Percentiles rank a stretch among this genome's conserved stretches.
phyloP scores from a whole-genome alignment of 2,888 invertebrate species.

The Ormyrus thymus region DNA sequence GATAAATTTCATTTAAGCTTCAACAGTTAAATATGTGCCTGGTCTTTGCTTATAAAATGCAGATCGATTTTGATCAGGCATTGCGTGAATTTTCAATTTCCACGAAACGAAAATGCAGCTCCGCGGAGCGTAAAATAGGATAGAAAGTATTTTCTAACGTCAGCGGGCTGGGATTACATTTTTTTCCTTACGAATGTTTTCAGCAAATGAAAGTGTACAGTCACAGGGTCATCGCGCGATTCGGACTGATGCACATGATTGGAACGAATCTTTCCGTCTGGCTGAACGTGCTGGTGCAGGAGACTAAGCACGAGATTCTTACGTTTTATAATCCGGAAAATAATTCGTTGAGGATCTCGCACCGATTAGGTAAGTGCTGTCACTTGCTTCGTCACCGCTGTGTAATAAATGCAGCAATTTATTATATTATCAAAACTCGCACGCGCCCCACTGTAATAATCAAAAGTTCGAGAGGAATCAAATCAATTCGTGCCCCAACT shows the following conservation, averaged over 20 bases:
- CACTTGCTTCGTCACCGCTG: too few species aligned
- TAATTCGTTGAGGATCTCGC: conserved; percentile 86
- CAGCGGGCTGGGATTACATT: neutral
- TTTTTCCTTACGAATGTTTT: conserved; percentile 57
- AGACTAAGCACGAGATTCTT: conserved; percentile 95
- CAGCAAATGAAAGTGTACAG: conserved; percentile 93
- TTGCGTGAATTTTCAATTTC: too few species aligned
- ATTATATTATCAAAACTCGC: neutral
- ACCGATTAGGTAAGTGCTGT: conserved; percentile 80
- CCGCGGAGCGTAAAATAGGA: neutral
- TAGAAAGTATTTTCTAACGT: neutral
- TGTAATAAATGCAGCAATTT: too few species aligned
- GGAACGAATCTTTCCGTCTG: conserved; percentile 98
- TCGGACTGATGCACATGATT: conserved; percentile 99
- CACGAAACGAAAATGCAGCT: too few species aligned
- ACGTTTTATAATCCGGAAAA: conserved; percentile 94
- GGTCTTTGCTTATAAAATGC: too few species aligned
- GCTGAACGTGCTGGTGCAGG: conserved; percentile 95
- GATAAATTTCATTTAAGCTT: too few species aligned
- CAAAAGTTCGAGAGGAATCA: neutral
- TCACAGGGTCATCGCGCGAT: conserved; percentile 91
- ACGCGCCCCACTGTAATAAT: neutral
- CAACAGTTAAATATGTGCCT: too few species aligned
- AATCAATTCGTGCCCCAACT: too few species aligned
- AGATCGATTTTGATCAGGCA: too few species aligned